Base-by-base conservation (phyloP, 1,140 invertebrate species). In the Drosophila santomea region DNA sequence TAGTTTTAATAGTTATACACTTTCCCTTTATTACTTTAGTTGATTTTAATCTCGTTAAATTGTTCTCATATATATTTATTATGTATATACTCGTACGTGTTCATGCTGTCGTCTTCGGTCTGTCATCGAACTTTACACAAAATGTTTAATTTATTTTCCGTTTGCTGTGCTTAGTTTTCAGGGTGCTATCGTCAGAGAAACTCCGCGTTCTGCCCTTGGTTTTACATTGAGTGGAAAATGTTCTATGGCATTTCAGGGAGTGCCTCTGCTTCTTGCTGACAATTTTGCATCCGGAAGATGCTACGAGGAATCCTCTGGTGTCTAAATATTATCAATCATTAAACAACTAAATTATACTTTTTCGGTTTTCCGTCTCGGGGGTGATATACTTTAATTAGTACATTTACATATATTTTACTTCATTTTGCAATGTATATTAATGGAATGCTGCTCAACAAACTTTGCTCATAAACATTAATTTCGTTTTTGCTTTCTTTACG, bases 1-100 rank as follows among this genome's bases (percentile, higher is more conserved):
- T 80, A 90, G 85, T 81, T 90, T 90, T 84, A 89, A 81, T 89
- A 90, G 86, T 90, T 90, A 90, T 90, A 90, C 85, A 90, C 78
- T 74, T 85, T 90, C 61, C 76, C 73, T 90, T 90, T 89, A 89
- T 90, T 89, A 85, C 59, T 73, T 80, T 88, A 83, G 85, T 84
- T 89, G 77, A 89, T 89, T 88, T 89, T 89, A 77, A 78, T 88
- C 77, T 89, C 83, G 72, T 88, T 88, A 84, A 86, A 88, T 84
- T 80, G 59, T 73, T 89, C 62, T 83, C 74, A 83, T 83, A 83
- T 86, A 88, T 71, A 75, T 84, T 45, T 54, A 57, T 74, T 76
- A 67, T 76, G 54, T 75, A 63, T 76, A 75, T 76, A 76, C 73
- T 76, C 73, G 55, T 76, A 67, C 67, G 61, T 68, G 47, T 68